Base-by-base conservation (phyloP, 2,113 vertebrate species). In the Onychostruthus taczanowskii region DNA sequence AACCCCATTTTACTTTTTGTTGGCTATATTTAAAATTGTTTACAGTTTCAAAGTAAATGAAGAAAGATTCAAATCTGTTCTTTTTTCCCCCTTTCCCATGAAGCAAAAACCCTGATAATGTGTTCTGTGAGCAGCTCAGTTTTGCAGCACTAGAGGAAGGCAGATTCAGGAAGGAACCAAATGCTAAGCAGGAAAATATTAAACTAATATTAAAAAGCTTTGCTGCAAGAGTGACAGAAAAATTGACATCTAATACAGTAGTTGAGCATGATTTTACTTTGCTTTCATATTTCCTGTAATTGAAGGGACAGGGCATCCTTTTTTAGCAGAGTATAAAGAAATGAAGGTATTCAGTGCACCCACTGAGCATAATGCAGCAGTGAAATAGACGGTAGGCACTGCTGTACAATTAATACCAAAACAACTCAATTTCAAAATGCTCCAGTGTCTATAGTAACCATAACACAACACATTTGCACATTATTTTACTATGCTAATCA, bases 401-500 rank as follows among this genome's bases (percentile, higher is more conserved):
- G 26, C 3, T 58, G 49, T 35, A 33, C 2, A 4, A 67, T 59
- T 56, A 33, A 89, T 44, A 75, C 15, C 31, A 19, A 61, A 91
- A 78, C 53, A 87, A 37, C 46, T 76, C 58, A 0, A n/a, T 47
- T 89, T 79, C 68, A 58, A 41, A 84, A 52, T 22, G 14, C 30
- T 44, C n/a, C 55, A 41, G 10, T 53, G 33, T 78, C 64, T 52
- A 16, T 4, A 63, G 56, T 13, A 77, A 41, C 33, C 41, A 31
- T 7, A 68, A 16, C 26, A 59, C 28, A 59, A 69, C 17, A 55
- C 9, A 46, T 44, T 47, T 78, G 28, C 67, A 83, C 33, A 27
- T 43, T 22, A 41, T 79, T 95, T 89, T 87, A 89, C 33, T 79
- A 64, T 64, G 93, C 88, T 91, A 64, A 95, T 83, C 87, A 95